Conservation (phyloP, 2,888 invertebrate genomes). For the Dryobota labecula region DNA sequence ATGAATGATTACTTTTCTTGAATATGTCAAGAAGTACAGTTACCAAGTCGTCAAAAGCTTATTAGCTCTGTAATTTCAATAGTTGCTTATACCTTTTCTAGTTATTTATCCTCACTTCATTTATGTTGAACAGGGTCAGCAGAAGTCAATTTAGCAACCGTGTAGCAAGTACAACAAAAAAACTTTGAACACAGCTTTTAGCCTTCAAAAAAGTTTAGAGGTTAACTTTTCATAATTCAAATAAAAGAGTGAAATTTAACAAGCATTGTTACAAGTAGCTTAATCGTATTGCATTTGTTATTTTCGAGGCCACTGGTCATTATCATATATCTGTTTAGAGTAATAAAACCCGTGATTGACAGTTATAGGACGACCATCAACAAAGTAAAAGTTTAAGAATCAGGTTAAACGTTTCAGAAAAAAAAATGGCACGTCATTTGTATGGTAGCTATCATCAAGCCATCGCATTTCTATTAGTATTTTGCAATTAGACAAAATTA, state of each 20-base stretch:
- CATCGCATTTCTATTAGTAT: constrained; percentile 6
- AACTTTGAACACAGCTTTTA: constrained; percentile 12
- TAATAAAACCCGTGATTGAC: constrained; percentile 76
- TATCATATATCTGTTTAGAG: constrained; percentile 72
- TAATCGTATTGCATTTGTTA: constrained; percentile 58
- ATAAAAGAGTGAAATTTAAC: constrained; percentile 59
- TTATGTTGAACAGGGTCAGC: constrained; percentile 24
- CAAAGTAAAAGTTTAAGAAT: constrained; percentile 73
- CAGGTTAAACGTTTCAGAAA: constrained; percentile 68
- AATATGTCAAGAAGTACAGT: constrained; percentile 34
- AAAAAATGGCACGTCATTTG: constrained; percentile 64
- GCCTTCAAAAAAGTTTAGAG: constrained; percentile 23
- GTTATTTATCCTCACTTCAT: constrained; percentile 11
- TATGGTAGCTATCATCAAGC: constrained; percentile 32
- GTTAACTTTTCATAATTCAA: constrained; percentile 48
- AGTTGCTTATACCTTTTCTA: not conserved
- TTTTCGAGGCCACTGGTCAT: constrained; percentile 74
- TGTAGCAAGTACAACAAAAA: constrained; percentile 16
- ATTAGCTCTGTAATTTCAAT: constrained; percentile 1
- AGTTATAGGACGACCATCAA: constrained; percentile 73
- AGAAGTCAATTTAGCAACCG: constrained; percentile 26
- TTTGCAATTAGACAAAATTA: constrained; percentile 25
- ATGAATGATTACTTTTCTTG: constrained; percentile 44
- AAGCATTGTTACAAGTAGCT: constrained; percentile 56
- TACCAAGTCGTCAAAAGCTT: constrained; percentile 31